Evolutionary conservation across 2,113 vertebrate genomes (phyloP), one percentile per base, ranked within the genome.

Genomic region (Alectura lathami): DNA sequence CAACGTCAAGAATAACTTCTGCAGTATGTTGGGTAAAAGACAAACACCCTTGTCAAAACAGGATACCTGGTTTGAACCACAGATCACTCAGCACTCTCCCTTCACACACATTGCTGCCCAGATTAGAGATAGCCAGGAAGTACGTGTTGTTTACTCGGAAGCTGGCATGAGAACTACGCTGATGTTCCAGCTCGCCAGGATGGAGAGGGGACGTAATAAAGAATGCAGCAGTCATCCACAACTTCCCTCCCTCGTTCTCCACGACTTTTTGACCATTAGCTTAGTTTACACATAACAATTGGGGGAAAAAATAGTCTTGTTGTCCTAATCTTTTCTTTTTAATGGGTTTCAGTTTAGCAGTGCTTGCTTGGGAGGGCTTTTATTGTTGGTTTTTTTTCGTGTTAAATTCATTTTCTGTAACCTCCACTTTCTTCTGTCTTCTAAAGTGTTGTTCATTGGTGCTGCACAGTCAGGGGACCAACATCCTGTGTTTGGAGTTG

Each of bases 101-200:
- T 94, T 93, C 83, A 53, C 79, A 95, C 88, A 93, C 91, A 83
- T 64, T 96, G 93, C 96, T 96, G 93, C 89, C 75, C 89, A 87
- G 96, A 95, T 91, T 91, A 96, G 93, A 95, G 96, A 97, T 89
- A 97, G 91, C 76, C 95, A 87, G 97, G 97, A 98, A 98, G 91
- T 47, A 9, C 60, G 73, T 93, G 79, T 89, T 97, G 93, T 97
- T 96, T 95, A 89, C 86, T 94, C 86, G 95, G 94, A 88, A 97
- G 50, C 70, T 80, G 91, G 95, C 91, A 90, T 85, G 93, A 94
- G 96, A 97, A 94, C 70, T 72, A 17, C 6, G n/a, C 77, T 45
- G 83, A 68, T 85, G 84, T 79, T 95, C 87, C 86, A 79, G 13
- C 67, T 69, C 14, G 0, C 77, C 89, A 36, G 68, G 74, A 74